These are phyloP conservation scores for Dasypolia templi DNA, from an alignment of 2,888 invertebrate genomes.

Conservation along the genomic window DNA sequence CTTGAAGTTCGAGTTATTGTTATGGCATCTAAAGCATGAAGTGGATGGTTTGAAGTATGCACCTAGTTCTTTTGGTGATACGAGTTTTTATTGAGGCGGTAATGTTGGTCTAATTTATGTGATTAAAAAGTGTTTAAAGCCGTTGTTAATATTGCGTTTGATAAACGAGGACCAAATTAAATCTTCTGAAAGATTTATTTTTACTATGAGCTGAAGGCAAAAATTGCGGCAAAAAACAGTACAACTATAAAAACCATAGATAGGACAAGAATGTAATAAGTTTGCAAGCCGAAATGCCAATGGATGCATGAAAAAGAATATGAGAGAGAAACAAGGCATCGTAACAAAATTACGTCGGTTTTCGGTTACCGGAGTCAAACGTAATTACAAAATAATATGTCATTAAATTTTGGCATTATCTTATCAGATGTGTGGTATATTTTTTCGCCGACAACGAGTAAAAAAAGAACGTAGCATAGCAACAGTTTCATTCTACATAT, in stretches of 20 bases:
- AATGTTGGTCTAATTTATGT: not conserved
- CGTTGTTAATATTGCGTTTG: not conserved
- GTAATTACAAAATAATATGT: no score
- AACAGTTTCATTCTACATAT: not conserved
- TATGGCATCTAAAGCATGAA: not conserved
- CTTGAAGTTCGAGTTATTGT: constrained; percentile 12
- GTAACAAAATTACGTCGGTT: no score
- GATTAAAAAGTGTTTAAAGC: not conserved
- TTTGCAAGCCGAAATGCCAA: not conserved
- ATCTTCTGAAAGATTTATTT: not conserved
- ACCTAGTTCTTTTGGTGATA: not conserved
- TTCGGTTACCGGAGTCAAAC: no score
- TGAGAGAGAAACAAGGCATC: no score
- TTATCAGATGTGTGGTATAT: no score
- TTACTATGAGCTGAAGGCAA: not conserved
- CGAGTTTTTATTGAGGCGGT: not conserved
- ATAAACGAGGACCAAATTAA: not conserved
- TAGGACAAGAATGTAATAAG: not conserved
- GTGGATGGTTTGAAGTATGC: no score
- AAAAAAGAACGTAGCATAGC: not conserved
- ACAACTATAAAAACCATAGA: not conserved
- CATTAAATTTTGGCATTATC: no score
- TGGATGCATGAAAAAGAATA: not conserved
- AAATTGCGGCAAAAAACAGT: not conserved
- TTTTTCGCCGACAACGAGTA: no score